A percentile compares a stretch with the other conserved stretches of the same genome.
Evolutionary conservation across 2,888 invertebrate genomes (phyloP).

Genomic region (Eueremaeus valkanovi): DNA sequence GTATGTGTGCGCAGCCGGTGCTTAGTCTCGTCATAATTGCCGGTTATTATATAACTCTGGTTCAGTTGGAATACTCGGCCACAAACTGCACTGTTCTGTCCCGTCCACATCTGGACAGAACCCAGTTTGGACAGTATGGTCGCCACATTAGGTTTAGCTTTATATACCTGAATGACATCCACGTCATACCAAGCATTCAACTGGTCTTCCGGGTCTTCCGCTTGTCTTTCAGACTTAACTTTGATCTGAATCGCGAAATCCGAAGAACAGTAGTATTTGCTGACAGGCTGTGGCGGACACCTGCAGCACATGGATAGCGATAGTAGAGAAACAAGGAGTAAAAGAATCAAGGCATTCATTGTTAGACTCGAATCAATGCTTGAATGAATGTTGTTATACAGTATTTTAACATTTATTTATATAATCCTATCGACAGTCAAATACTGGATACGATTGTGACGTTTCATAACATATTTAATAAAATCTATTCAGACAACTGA

Average conservation of each 20-base stretch:
- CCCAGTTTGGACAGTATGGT: background rate
- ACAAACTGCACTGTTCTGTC: background rate
- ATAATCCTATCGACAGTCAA: too few relatives aligned
- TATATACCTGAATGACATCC: background rate
- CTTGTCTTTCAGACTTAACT: background rate
- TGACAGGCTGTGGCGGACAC: background rate
- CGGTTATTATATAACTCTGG: constrained; percentile 9
- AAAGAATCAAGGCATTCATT: background rate
- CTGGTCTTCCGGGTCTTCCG: background rate
- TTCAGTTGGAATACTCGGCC: background rate
- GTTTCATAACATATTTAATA: too few relatives aligned
- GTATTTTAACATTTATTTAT: too few relatives aligned
- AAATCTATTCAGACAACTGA: too few relatives aligned
- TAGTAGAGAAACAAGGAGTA: background rate
- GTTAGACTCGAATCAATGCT: too few relatives aligned
- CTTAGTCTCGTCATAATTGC: background rate
- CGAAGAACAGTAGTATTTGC: background rate
- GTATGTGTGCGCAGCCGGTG: background rate
- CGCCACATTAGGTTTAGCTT: background rate
- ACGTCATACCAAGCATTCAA: constrained; percentile 22
- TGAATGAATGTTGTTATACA: too few relatives aligned
- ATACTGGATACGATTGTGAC: too few relatives aligned
- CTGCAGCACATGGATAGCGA: background rate
- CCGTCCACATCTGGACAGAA: background rate
- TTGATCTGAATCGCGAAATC: constrained; percentile 9